Base-by-base conservation (phyloP, 2,113 vertebrate genomes). In the Spizaetus ornatus region DNA sequence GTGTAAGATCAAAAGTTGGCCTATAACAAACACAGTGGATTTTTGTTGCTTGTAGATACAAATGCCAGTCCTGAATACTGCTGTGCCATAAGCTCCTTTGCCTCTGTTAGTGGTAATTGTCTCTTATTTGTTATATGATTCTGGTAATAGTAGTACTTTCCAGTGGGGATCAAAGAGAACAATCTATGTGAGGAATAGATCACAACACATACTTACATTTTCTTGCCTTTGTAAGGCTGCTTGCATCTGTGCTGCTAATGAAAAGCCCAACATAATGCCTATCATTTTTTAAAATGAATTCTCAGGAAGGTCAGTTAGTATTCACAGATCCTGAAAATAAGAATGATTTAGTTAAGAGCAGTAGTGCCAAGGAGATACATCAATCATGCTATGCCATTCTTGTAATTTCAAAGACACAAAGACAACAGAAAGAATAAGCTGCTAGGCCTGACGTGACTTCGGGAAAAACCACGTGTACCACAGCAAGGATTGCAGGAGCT, bases 121-220 rank as follows among this genome's bases (percentile, higher is more conserved):
- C 66, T 95, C 80, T 93, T 93, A 45, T 82, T 97, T 91, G 79
- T 73, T 92, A 31, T 63, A 70, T 0, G 31, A 38, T 95, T 93
- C 67, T 86, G 67, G 29, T 90, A 96, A 93, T 69, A 52, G 59
- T 85, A 88, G 77, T 89, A 83, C 89, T 98, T 98, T 98, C 86
- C 91, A 95, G 76, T 93, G 59, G 59, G 47, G 84, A 97, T 96
- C 93, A 97, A 90, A 85, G 78, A 96, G 80, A 97, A 83, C 38
- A 65, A 84, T 89, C 93, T 94, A 70, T 27, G 66, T 83, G 87
- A 96, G 86, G 83, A 96, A 88, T 27, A 96, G 69, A 94, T 96
- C 47, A 71, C 53, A 87, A 76, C 34, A 56, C 10, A 31, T 53
- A 82, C 79, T 92, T 95, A 89, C 26, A 62, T 95, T 97, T 96